These are phyloP conservation scores for Sebastes vulpes DNA, from an alignment of 2,797 vertebrate species.

Conservation along the genomic window DNA sequence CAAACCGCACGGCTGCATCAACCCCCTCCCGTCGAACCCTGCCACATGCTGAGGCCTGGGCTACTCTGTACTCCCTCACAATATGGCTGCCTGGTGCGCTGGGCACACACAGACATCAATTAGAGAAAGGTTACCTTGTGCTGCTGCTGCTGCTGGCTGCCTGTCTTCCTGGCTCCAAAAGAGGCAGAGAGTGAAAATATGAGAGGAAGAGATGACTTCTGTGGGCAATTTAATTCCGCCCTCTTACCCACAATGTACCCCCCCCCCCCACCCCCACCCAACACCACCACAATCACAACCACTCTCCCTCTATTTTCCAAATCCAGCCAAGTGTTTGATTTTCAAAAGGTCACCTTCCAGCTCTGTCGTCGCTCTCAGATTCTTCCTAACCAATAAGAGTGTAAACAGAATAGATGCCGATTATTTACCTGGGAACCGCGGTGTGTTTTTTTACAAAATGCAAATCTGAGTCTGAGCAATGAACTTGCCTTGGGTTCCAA, in stretches of 20 bases:
- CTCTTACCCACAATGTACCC: conserved; percentile 29
- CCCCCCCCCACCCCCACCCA: background rate
- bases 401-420: conserved; percentile 4
- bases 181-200: conserved; percentile 47
- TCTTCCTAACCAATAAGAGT: background rate
- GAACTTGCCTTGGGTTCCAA: conserved; percentile 26
- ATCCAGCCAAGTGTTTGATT: conserved; percentile 59
- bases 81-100: conserved; percentile 74
- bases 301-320: conserved; percentile 20
- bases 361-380: conserved; percentile 9
- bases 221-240: conserved; percentile 59
- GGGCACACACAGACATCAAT: conserved; percentile 81
- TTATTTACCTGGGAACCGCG: conserved; percentile 42
- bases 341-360: conserved; percentile 69
- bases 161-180: conserved; percentile 66
- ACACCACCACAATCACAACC: background rate
- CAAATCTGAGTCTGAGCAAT: conserved; percentile 33
- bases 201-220: conserved; percentile 41
- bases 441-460: conserved; percentile 7
- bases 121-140: conserved; percentile 88
- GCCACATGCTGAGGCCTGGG: conserved; percentile 70
- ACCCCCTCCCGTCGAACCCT: conserved; percentile 50
- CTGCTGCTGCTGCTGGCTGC: conserved; percentile 73
- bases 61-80: conserved; percentile 67
- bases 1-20: conserved; percentile 68